Evolutionary conservation across 2,888 invertebrate genomes (phyloP).

Genomic region (Drosophila limbata): DNA sequence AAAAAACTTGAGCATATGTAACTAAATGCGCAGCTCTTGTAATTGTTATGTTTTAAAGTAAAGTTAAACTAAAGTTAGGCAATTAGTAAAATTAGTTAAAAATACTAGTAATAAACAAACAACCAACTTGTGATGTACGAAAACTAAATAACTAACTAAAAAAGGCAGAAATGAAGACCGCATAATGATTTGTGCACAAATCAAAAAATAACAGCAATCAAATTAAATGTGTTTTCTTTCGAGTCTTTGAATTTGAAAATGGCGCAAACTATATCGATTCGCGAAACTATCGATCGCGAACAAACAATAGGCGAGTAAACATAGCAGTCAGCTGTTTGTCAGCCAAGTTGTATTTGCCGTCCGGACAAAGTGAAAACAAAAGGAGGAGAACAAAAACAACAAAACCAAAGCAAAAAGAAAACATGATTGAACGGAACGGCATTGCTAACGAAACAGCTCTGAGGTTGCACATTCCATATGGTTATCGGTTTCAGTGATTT

Average conservation of each 20-base stretch:
- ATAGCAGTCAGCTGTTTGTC: constrained; percentile 30
- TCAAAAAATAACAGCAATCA: constrained; percentile 12
- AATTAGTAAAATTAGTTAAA: constrained; percentile 66
- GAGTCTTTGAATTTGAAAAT: constrained; percentile 9
- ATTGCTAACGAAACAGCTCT: too few species aligned
- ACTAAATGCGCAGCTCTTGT: constrained; percentile 53
- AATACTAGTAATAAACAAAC: constrained; percentile 57
- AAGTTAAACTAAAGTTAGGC: constrained; percentile 23
- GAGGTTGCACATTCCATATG: too few species aligned
- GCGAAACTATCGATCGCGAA: constrained; percentile 10
- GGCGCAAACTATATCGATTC: constrained; percentile 7
- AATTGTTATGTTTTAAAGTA: constrained; percentile 70
- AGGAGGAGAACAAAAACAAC: not conserved
- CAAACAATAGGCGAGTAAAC: constrained; percentile 30
- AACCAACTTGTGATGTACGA: constrained; percentile 72
- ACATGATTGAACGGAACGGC: too few species aligned
- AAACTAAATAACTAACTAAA: constrained; percentile 52
- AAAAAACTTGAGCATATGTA: constrained; percentile 27
- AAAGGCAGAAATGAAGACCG: constrained; percentile 64
- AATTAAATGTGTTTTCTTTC: constrained; percentile 5
- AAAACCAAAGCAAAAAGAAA: too few species aligned
- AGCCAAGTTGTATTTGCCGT: constrained; percentile 15
- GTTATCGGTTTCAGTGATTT: too few species aligned
- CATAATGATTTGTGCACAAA: constrained; percentile 33
- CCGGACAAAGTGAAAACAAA: constrained; percentile 9